A percentile compares a stretch with the other conserved stretches of the same genome.
These are phyloP conservation scores for Ptychodera flava DNA, from an alignment of 35 echinoderm and acorn worm genomes.

Conservation along the genomic window DNA sequence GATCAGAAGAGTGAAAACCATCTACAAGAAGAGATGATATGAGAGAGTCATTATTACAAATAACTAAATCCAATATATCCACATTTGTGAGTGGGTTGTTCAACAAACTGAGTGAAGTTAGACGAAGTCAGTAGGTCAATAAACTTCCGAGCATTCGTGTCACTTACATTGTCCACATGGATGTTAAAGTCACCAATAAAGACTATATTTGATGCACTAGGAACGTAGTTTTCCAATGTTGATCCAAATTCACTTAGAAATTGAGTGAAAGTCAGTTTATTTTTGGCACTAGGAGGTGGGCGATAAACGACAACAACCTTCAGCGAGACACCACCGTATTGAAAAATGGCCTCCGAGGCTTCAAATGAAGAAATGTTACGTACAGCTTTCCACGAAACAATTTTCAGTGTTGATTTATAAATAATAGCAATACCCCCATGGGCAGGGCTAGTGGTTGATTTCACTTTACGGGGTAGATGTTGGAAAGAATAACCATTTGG, in stretches of 20 bases:
- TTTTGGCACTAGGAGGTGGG: neutral
- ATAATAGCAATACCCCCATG: no score
- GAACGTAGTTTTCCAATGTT: neutral
- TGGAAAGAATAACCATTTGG: no score
- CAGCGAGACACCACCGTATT: neutral
- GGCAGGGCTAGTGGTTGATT: no score
- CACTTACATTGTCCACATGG: neutral
- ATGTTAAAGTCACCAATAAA: neutral
- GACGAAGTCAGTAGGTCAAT: neutral
- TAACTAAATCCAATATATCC: neutral
- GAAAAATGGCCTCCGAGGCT: neutral
- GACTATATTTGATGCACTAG: neutral
- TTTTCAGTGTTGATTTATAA: no score
- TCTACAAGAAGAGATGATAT: neutral
- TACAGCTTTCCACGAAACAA: no score
- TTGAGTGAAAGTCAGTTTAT: neutral
- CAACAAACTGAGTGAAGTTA: neutral
- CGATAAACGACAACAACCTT: neutral
- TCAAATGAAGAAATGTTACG: neutral
- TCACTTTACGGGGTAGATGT: no score
- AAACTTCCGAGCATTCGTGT: neutral
- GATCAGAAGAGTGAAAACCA: neutral
- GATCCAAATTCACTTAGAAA: neutral
- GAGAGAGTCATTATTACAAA: neutral
- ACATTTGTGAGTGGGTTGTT: neutral